Evolutionary conservation across 2,113 vertebrate genomes (phyloP), one percentile per base, ranked within the genome.

Genomic region (Pan paniscus): DNA sequence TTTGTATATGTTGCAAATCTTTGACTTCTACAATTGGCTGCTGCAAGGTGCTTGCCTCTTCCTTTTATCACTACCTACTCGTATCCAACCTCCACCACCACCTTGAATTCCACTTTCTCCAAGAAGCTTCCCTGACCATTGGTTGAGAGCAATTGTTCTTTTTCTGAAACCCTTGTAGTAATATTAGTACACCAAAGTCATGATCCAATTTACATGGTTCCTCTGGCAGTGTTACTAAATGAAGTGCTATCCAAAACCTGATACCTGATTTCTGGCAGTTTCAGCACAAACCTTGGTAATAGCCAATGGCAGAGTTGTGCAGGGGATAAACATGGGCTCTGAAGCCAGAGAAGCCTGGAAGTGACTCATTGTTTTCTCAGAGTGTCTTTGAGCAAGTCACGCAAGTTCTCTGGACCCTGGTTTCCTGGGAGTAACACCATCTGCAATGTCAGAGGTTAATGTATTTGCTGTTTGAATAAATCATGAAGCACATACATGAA

Each of bases 401-500:
- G 23, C 35, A 46, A 46, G 23, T 72, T 93, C 59, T 89, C 35
- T 61, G 76, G 91, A 93, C 17, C 43, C 81, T 27, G 16, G 27
- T 78, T 86, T 95, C 78, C 88, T 80, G 57, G 70, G 78, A 94
- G 46, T 22, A 76, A n/a, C 14, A 78, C 59, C 8, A 22, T 43
- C 80, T 93, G 59, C 22, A 17, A 32, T 38, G 57, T 75, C 43
- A 88, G 55, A 88, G 57, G 50, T 22, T 72, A 96, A 27, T 25
- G 11, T 72, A 30, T 86, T 75, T 92, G 43, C 85, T 79, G 83
- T 67, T 61, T 72, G 76, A 95, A 95, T 96, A 93, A 92, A 90
- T 88, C 87, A 94, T 35, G 50, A 97, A 80, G 90, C 70, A 81
- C 64, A 90, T 73, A 92, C 27, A 68, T 38, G 95, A 68, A 94